A percentile compares a stretch with the other conserved stretches of the same genome.
Evolutionary conservation across 1,140 invertebrate genomes (phyloP).

Genomic region (Euschistus heros): DNA sequence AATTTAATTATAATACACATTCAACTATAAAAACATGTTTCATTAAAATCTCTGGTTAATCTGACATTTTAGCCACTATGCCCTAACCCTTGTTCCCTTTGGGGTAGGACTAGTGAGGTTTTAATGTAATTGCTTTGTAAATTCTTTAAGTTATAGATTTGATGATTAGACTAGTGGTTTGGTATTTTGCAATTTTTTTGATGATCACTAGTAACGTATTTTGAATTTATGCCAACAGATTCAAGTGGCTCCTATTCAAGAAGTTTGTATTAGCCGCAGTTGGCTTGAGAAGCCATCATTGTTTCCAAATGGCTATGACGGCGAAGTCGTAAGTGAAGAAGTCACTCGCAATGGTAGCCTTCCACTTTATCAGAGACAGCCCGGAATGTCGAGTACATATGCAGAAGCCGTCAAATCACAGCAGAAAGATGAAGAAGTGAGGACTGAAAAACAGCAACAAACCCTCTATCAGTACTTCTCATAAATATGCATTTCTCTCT

Average conservation of each 20-base stretch:
- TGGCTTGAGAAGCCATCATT: conserved; percentile 1
- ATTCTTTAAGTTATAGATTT: too few relatives aligned
- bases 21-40: too few relatives aligned
- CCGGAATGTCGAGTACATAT: not conserved
- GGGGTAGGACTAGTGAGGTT: too few relatives aligned
- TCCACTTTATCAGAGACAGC: not conserved
- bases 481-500: not conserved
- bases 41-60: too few relatives aligned
- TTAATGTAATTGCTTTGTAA: too few relatives aligned
- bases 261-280: not conserved
- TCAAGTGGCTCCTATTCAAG: not conserved
- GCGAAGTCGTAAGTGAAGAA: not conserved
- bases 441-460: not conserved
- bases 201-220: too few relatives aligned
- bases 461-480: conserved; percentile 4
- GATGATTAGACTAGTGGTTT: too few relatives aligned
- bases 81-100: too few relatives aligned
- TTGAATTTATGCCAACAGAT: not conserved
- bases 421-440: not conserved
- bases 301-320: not conserved
- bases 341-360: not conserved
- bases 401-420: not conserved
- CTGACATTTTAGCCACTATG: too few relatives aligned
- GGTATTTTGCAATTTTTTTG: too few relatives aligned
- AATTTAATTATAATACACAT: too few relatives aligned